phyloP scores from a whole-genome alignment of 1,140 invertebrate species.

The Thaumatotibia leucotreta region DNA sequence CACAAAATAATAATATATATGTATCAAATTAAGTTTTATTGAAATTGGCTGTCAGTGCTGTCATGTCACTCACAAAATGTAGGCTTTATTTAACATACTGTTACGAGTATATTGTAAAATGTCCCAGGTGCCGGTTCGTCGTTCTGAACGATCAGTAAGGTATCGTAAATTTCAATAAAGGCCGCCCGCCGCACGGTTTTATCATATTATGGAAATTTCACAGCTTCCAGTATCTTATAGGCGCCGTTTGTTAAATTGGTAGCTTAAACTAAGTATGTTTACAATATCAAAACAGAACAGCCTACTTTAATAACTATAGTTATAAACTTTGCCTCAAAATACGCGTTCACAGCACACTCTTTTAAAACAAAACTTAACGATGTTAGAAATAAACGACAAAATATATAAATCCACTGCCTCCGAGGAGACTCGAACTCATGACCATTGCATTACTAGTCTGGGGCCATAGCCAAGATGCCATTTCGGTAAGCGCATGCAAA shows the following conservation, averaged over 20 bases:
- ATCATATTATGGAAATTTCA: constrained; percentile 8
- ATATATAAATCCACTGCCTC: no score
- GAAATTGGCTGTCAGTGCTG: not conserved
- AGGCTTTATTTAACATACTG: not conserved
- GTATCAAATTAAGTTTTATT: not conserved
- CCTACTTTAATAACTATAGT: no score
- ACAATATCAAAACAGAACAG: no score
- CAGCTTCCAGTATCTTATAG: not conserved
- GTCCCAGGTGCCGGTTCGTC: not conserved
- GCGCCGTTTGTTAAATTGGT: not conserved
- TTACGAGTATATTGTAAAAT: not conserved
- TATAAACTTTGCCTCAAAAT: no score
- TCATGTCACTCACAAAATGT: not conserved
- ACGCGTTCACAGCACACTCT: no score
- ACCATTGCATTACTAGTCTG: no score
- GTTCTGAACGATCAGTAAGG: not conserved
- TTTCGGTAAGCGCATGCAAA: no score
- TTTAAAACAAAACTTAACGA: no score
- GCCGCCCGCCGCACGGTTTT: not conserved
- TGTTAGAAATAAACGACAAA: no score
- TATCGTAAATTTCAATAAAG: constrained; percentile 8
- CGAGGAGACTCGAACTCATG: no score
- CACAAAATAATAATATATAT: no score
- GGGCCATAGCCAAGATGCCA: no score
- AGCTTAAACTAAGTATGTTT: not conserved